Evolutionary conservation across 2,113 vertebrate species (phyloP).

Genomic region (Corythaeola cristata): DNA sequence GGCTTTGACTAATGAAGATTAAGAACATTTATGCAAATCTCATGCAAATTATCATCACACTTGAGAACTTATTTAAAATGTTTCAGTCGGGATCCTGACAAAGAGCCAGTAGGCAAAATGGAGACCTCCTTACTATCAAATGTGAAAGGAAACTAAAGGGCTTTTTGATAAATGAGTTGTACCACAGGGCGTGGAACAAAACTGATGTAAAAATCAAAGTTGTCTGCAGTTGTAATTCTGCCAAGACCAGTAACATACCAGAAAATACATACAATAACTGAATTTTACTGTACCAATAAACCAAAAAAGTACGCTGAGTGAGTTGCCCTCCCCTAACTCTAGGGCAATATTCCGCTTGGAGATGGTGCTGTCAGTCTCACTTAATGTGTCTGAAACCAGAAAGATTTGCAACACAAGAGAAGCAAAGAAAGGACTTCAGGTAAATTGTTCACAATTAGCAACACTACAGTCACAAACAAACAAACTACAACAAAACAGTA

Average conservation of each 20-base stretch:
- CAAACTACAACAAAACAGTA: not conserved
- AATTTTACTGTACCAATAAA: not conserved
- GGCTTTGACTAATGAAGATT: not conserved
- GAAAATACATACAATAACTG: not conserved
- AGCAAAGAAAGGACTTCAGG: not conserved
- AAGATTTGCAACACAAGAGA: not conserved
- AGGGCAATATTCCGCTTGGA: not conserved
- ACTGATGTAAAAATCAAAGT: not conserved
- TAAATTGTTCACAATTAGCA: not conserved
- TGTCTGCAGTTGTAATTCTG: not conserved
- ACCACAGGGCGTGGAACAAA: not conserved
- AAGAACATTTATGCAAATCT: not conserved
- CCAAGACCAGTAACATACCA: not conserved
- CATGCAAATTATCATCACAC: not conserved
- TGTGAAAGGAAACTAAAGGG: not conserved
- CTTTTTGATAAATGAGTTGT: not conserved
- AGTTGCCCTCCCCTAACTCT: not conserved
- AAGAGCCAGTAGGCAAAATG: not conserved
- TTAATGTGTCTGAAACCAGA: not conserved
- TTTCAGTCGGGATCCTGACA: not conserved
- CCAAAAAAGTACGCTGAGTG: not conserved
- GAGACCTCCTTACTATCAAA: not conserved
- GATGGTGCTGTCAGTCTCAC: not conserved
- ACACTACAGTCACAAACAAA: not conserved
- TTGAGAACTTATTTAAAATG: not conserved